phyloP scores from a whole-genome alignment of 2,888 invertebrate species.

The Odontothrips loti region DNA sequence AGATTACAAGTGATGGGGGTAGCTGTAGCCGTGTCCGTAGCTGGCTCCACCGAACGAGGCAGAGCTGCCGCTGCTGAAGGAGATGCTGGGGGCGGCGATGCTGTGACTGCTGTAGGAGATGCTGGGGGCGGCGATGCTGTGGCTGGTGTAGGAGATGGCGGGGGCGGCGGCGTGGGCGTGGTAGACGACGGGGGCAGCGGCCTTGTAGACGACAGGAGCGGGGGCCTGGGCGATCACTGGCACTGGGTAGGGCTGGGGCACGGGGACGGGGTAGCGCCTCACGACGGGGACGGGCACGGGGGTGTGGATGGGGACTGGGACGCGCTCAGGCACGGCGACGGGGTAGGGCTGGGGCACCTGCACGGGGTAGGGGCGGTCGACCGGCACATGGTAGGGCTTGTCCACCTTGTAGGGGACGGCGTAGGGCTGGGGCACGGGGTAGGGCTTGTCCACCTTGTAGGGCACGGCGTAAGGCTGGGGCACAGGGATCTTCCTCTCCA shows the following conservation, averaged over 20 bases:
- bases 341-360: neutral
- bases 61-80: neutral
- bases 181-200: neutral
- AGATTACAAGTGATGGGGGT: neutral
- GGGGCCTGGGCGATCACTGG: neutral
- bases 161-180: neutral
- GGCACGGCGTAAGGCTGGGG: slow-evolving; percentile 15
- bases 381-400: neutral
- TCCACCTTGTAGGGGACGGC: neutral
- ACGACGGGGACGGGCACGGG: neutral
- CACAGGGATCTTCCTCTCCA: slow-evolving; percentile 24
- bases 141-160: neutral
- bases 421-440: neutral
- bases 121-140: neutral
- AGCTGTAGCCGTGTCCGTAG: neutral
- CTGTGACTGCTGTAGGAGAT: neutral
- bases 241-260: neutral
- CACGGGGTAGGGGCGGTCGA: slow-evolving; percentile 9
- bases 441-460: slow-evolving; percentile 23
- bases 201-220: neutral
- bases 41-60: neutral
- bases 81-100: neutral
- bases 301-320: neutral
- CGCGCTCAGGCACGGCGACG: neutral
- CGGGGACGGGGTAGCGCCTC: neutral